A percentile compares a stretch with the other conserved stretches of the same genome.
Conservation (phyloP, 2,113 vertebrate genomes). For the Ramphastos sulfuratus region DNA sequence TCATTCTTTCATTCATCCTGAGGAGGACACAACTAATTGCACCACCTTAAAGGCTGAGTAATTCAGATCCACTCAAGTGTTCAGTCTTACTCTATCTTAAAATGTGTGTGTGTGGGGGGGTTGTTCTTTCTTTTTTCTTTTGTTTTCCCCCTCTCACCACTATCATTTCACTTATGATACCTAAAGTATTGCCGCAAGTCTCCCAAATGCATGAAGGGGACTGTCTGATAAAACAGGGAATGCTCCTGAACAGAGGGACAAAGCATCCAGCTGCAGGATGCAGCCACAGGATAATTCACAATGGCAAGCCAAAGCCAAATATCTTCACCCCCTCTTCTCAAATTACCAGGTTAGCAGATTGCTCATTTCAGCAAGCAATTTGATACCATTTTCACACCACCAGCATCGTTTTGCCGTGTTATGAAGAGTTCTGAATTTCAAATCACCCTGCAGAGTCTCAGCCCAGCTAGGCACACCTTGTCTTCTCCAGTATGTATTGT, state of each 20-base stretch:
- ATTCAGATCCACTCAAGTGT: background rate
- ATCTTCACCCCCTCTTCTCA: background rate
- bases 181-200: background rate
- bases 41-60: background rate
- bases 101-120: fast-evolving
- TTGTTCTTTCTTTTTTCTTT: background rate
- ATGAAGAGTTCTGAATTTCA: background rate
- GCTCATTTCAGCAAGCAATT: background rate
- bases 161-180: background rate
- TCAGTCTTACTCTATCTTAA: background rate
- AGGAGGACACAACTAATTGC: background rate
- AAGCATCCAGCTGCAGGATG: background rate
- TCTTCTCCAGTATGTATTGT: background rate
- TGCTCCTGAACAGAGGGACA: background rate
- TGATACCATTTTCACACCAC: background rate
- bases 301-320: background rate
- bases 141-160: background rate
- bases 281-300: background rate
- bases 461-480: background rate
- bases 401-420: background rate
- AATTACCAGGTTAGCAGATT: background rate
- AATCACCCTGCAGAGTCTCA: background rate
- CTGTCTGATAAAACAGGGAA: background rate
- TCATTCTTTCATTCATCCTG: background rate
- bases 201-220: background rate